Percentiles rank a stretch among this genome's conserved stretches.
phyloP scores from a whole-genome alignment of 2,888 invertebrate species.

The Nephrotoma appendiculata region DNA sequence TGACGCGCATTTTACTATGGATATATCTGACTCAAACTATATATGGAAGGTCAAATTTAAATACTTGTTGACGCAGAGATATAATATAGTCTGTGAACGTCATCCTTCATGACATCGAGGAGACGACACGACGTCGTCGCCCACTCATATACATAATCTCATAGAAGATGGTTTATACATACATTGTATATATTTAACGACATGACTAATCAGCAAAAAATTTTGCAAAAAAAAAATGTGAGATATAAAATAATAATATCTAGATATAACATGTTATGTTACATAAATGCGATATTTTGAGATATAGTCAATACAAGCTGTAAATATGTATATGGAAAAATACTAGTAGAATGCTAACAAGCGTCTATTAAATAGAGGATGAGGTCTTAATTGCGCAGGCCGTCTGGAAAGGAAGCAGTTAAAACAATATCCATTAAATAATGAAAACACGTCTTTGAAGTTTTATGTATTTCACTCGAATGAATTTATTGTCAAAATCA shows the following conservation, averaged over 20 bases:
- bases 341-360: too few species aligned
- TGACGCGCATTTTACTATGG: background rate
- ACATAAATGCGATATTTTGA: background rate
- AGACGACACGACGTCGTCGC: background rate
- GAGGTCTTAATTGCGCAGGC: too few species aligned
- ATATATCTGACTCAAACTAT: background rate
- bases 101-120: background rate
- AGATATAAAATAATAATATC: background rate
- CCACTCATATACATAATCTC: background rate
- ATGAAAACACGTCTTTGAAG: too few species aligned
- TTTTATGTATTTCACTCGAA: too few species aligned
- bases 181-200: background rate
- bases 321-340: too few species aligned
- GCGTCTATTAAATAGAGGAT: too few species aligned
- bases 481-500: too few species aligned
- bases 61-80: background rate
- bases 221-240: background rate
- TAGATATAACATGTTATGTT: background rate
- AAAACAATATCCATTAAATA: too few species aligned
- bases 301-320: too few species aligned
- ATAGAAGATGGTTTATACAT: background rate
- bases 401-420: too few species aligned
- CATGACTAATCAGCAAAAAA: background rate
- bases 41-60: background rate
- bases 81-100: background rate